Conservation (phyloP, 2,113 vertebrate genomes). For the Psephotus haematonotus region DNA sequence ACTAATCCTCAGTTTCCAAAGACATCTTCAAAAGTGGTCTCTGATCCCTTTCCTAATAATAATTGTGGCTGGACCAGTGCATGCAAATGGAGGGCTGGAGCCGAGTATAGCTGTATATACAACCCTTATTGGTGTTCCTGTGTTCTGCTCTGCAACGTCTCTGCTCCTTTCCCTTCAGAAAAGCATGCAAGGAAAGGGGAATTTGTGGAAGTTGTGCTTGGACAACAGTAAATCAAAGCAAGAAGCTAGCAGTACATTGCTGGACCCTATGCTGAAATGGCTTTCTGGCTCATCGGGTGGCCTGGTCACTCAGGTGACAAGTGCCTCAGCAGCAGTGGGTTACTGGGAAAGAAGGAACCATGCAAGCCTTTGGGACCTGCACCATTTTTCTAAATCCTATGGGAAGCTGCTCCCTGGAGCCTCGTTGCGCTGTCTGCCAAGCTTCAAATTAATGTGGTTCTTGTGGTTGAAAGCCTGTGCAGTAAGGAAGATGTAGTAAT, state of each 20-base stretch:
- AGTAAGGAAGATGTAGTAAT: slow-evolving; percentile 51
- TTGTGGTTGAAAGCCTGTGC: slow-evolving; percentile 51
- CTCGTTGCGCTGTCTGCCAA: slow-evolving; percentile 30
- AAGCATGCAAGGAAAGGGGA: neutral
- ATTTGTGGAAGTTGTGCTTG: neutral
- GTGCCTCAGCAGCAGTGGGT: neutral
- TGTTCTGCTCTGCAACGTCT: neutral
- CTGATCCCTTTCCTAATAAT: neutral
- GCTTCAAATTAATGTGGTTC: slow-evolving; percentile 57
- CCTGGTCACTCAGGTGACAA: neutral
- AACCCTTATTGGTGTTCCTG: neutral
- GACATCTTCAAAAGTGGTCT: neutral
- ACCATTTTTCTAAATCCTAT: neutral
- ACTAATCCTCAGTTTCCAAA: neutral
- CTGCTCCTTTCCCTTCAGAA: neutral
- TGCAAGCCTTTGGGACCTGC: neutral
- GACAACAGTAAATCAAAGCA: neutral
- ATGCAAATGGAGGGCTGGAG: neutral
- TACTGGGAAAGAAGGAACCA: neutral
- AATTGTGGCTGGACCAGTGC: rapidly evolving
- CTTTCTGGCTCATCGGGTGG: neutral
- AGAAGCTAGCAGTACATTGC: neutral
- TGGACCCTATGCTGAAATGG: neutral
- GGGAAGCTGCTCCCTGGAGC: slow-evolving; percentile 15
- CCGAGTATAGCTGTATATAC: neutral